phyloP scores from a whole-genome alignment of 2,797 vertebrate genomes.

The Sebastes steindachneri region DNA sequence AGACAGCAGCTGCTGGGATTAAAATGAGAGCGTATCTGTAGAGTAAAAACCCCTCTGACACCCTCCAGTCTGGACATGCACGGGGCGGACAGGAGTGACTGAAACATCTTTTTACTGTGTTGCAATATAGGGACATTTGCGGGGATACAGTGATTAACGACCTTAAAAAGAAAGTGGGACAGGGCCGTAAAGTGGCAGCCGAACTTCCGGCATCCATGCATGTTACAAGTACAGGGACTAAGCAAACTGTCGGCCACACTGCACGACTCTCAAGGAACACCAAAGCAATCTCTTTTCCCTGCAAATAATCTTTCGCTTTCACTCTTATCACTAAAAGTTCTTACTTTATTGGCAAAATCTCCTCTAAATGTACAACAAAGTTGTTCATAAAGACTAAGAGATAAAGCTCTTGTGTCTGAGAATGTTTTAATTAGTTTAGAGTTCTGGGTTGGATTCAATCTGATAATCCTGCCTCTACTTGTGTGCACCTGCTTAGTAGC shows the following conservation, averaged over 20 bases:
- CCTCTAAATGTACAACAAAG: slow-evolving; percentile 39
- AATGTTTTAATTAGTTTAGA: slow-evolving; percentile 48
- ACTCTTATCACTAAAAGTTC: slow-evolving; percentile 15
- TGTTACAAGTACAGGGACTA: slow-evolving; percentile 29
- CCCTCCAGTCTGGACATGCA: no score
- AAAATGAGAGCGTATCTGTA: no score
- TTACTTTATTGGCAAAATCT: slow-evolving; percentile 7
- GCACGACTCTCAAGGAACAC: slow-evolving; percentile 13
- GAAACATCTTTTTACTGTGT: no score
- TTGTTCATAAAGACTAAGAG: background rate
- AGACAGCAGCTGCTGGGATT: no score
- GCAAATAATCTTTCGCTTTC: slow-evolving; percentile 2
- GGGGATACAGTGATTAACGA: no score
- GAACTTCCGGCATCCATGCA: no score
- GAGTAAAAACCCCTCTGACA: no score
- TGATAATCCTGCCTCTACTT: slow-evolving; percentile 35
- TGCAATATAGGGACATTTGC: no score
- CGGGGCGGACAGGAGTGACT: no score
- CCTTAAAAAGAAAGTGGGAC: no score
- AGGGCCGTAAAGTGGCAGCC: no score
- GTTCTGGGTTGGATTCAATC: slow-evolving; percentile 23
- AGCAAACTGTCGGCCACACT: slow-evolving; percentile 26
- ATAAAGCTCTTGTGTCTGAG: slow-evolving; percentile 27
- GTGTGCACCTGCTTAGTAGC: slow-evolving; percentile 31
- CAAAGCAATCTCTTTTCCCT: background rate